Evolutionary conservation across 2,113 vertebrate species (phyloP), one percentile per base, ranked within the genome.

Genomic region (Rousettus leschenaultii): DNA sequence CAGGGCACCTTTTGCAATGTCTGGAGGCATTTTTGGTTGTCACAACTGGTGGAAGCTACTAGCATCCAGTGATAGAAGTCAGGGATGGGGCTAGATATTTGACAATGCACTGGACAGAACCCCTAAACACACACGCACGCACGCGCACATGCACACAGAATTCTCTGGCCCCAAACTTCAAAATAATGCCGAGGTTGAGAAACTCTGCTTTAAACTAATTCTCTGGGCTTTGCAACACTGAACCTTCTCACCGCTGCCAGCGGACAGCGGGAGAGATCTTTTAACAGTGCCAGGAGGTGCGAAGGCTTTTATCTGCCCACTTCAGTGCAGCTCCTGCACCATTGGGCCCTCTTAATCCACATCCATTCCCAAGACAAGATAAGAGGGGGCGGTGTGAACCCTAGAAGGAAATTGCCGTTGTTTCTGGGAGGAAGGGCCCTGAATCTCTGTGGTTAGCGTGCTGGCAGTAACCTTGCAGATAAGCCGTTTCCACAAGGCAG

Each of bases 401-500:
- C 26, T 8, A 74, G 90, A 74, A 86, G 10, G 68, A 0, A 0
- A 22, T 45, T 7, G 30, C 15, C 28, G 26, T 1, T 51, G 38
- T 70, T 94, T 71, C 77, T 55, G 7, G 2, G 55, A 71, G 51
- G 33, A 74, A 70, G 38, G 65, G 51, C 51, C 43, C 55, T 40
- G 40, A 75, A 48, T n/a, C 43, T 45, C 75, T 14, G 18, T 48
- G 68, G 43, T 30, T 57, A 30, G 77, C 24, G n/a, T 65, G 59
- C 45, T 21, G 4, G 53, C 79, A 24, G 61, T 87, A 79, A 95
- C 79, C 86, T 96, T 95, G 73, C 65, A 80, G 96, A 89, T 57
- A 80, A 92, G 84, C 92, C 70, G 84, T 91, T 80, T 82, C 86
- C 74, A n/a, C 40, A 5, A 92, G 86, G 78, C 84, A 71, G 86